phyloP scores from a whole-genome alignment of 2,888 invertebrate genomes.

The Chalcosyrphus nemorum region DNA sequence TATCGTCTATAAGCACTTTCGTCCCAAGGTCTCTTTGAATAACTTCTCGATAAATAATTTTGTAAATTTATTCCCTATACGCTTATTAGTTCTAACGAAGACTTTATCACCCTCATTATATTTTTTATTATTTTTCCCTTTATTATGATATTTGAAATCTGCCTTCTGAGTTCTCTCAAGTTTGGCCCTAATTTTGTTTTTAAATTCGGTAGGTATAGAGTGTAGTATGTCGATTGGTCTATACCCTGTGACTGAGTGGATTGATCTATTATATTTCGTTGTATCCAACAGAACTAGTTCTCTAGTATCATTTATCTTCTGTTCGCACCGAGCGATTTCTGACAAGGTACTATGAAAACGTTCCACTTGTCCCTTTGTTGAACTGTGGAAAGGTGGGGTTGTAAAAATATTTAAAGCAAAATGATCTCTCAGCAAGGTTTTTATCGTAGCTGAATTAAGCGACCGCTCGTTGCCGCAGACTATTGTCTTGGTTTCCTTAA shows the following conservation, averaged over 20 bases:
- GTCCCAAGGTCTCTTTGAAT: neutral
- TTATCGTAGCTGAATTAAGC: too few relatives aligned
- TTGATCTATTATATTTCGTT: neutral
- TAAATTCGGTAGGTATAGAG: neutral
- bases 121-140: neutral
- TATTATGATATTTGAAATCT: slow-evolving; percentile 1
- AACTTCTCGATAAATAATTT: slow-evolving; percentile 1
- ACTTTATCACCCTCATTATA: neutral
- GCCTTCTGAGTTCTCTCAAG: neutral
- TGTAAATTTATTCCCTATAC: slow-evolving; percentile 5
- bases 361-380: neutral
- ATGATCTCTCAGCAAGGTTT: too few relatives aligned
- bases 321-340: neutral
- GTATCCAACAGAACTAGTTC: slow-evolving; percentile 5
- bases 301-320: neutral
- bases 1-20: neutral
- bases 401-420: too few relatives aligned
- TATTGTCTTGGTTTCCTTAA: too few relatives aligned
- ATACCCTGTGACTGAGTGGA: slow-evolving; percentile 1
- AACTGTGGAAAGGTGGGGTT: too few relatives aligned
- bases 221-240: slow-evolving; percentile 1
- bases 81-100: slow-evolving; percentile 5
- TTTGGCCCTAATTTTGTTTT: neutral
- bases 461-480: too few relatives aligned
- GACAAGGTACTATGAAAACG: neutral